Base-by-base conservation (phyloP, 2,113 vertebrate species). In the crab-eating macaque (Macaca fascicularis) region DNA sequence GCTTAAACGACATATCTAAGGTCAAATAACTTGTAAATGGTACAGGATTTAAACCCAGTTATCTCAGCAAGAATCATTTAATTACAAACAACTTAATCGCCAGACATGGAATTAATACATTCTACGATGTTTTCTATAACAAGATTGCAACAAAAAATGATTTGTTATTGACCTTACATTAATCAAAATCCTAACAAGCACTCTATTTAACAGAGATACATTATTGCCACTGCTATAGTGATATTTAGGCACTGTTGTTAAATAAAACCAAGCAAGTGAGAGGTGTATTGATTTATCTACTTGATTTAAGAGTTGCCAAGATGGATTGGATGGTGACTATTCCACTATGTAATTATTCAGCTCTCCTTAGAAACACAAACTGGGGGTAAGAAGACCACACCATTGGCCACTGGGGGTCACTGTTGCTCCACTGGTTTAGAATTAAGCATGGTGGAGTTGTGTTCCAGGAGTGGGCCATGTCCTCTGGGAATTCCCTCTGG, bases 341-440 rank as follows among this genome's bases (percentile, higher is more conserved):
- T 69, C 3, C 23, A 48, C 22, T 14, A 20, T 32, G 19, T 72
- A 87, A 78, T 69, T 35, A 52, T 35, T 86, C 38, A 45, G 16
- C 55, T 76, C 38, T 61, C 8, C 12, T 30, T 1, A 40, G 32
- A 48, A 40, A 19, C 14, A 72, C 27, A 40, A 72, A 81, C 11
- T 32, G 55, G 38, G 14, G 12, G 72, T 92, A 70, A 50, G 70
- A 95, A 91, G 79, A 50, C 30, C 13, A 78, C 32, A 84, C 8
- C 6, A 32, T 4, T 93, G 84, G 55, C 97, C 98, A 96, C 97
- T 96, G 76, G 98, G 90, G 84, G 97, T 92, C 98, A 97, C 97
- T 97, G 90, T 98, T 96, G 85, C 78, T 82, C 92, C 81, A 55
- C 50, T 14, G 59, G 75, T 94, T 88, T 64, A 25, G 40, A 92